Conservation (phyloP, 2,113 vertebrate genomes). For the Serilophus lunatus region DNA sequence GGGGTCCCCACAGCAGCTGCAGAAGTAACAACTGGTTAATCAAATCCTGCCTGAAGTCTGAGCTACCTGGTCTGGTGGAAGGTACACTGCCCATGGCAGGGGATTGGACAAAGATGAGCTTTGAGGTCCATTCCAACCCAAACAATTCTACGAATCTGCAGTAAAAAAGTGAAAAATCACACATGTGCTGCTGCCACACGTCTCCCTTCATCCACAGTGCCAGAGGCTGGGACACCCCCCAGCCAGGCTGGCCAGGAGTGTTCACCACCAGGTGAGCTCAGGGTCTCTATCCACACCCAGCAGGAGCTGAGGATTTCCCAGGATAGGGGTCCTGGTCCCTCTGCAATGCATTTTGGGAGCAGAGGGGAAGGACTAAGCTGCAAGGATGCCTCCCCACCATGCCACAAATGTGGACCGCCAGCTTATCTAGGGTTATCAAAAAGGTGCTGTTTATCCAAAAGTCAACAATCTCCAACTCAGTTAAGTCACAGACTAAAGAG, state of each 20-base stretch:
- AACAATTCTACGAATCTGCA: not conserved
- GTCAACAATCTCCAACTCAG: not conserved
- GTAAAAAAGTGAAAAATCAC: not conserved
- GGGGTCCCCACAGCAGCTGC: not conserved
- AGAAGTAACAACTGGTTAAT: not conserved
- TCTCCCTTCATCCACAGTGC: not conserved
- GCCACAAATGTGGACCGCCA: not conserved
- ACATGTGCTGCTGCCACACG: rapidly evolving
- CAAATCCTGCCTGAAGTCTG: not conserved
- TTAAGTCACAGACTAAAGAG: not conserved
- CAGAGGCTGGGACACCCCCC: not conserved
- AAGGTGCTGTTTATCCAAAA: not conserved
- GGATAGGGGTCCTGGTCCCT: not conserved
- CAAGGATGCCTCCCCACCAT: not conserved
- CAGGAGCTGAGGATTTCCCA: not conserved
- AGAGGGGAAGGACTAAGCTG: not conserved
- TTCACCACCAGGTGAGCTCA: not conserved
- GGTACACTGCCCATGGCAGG: not conserved
- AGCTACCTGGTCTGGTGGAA: not conserved
- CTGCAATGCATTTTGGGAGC: not conserved
- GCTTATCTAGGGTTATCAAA: not conserved
- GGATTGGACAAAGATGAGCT: not conserved
- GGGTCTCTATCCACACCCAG: not conserved
- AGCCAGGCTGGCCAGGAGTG: not conserved
- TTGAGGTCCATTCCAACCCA: not conserved